A percentile compares a stretch with the other conserved stretches of the same genome.
Conservation (phyloP, 2,113 vertebrate genomes). For the Meles meles region DNA sequence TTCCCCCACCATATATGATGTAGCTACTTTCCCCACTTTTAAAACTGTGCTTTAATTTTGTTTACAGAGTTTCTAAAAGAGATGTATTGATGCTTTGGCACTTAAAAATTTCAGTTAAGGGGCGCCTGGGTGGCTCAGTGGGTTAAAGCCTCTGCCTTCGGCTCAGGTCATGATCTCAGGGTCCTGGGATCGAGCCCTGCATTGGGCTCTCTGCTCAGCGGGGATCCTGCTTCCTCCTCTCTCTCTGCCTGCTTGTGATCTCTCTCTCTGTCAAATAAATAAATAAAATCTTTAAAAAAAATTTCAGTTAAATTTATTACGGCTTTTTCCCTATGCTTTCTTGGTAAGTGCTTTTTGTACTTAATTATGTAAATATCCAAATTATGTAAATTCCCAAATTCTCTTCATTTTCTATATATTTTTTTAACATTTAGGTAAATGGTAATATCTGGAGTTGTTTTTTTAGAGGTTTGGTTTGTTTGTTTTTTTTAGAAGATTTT, state of each 20-base stretch:
- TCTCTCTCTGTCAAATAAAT: too few relatives aligned
- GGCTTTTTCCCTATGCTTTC: neutral
- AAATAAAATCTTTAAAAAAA: too few relatives aligned
- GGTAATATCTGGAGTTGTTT: neutral
- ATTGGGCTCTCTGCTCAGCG: too few relatives aligned
- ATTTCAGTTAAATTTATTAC: neutral
- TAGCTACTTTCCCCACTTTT: too few relatives aligned
- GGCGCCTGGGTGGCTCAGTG: too few relatives aligned
- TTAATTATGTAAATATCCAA: neutral
- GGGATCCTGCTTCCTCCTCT: too few relatives aligned
- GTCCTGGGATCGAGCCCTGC: too few relatives aligned
- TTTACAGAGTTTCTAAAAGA: neutral
- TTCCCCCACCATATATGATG: neutral
- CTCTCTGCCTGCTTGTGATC: too few relatives aligned
- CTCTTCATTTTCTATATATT: neutral
- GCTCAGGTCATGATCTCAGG: too few relatives aligned
- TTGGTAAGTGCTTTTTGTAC: neutral
- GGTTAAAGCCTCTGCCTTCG: too few relatives aligned
- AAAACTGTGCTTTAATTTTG: neutral
- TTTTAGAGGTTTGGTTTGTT: neutral
- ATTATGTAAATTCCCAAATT: neutral
- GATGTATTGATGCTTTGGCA: neutral
- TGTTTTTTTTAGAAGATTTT: too few relatives aligned
- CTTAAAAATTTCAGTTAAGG: neutral
- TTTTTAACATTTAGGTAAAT: neutral